phyloP scores from a whole-genome alignment of 2,888 invertebrate genomes.

The Magallana nippona region DNA sequence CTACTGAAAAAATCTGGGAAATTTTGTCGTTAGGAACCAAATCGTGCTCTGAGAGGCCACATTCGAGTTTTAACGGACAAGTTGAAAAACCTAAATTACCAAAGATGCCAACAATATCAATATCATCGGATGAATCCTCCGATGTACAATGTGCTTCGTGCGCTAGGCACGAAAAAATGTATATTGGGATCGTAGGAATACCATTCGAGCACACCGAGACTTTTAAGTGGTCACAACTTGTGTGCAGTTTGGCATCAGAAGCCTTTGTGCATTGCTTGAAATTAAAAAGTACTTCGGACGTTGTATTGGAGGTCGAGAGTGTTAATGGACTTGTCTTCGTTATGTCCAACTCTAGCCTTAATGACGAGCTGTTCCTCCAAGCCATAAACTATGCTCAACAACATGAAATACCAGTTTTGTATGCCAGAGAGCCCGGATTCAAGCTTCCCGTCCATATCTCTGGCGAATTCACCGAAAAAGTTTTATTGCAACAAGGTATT shows the following conservation, averaged over 20 bases:
- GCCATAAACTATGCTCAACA: background rate
- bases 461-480: conserved; percentile 10
- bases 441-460: background rate
- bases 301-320: background rate
- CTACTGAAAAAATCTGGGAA: conserved; percentile 17
- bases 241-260: conserved; percentile 13
- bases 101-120: conserved; percentile 6
- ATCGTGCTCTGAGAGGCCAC: background rate
- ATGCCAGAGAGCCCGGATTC: background rate
- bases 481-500: conserved; percentile 12
- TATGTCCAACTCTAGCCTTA: background rate
- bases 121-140: background rate
- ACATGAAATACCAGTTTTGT: background rate
- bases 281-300: background rate
- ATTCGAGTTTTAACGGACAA: background rate
- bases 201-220: background rate
- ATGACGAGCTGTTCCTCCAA: background rate
- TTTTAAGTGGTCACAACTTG: background rate
- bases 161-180: background rate
- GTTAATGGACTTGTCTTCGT: background rate
- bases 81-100: background rate
- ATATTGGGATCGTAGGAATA: conserved; percentile 7
- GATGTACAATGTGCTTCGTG: background rate
- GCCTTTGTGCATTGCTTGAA: conserved; percentile 2
- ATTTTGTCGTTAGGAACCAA: conserved; percentile 5